These are phyloP conservation scores for Elysia crispata DNA, from an alignment of 2,888 invertebrate genomes.

Conservation along the genomic window DNA sequence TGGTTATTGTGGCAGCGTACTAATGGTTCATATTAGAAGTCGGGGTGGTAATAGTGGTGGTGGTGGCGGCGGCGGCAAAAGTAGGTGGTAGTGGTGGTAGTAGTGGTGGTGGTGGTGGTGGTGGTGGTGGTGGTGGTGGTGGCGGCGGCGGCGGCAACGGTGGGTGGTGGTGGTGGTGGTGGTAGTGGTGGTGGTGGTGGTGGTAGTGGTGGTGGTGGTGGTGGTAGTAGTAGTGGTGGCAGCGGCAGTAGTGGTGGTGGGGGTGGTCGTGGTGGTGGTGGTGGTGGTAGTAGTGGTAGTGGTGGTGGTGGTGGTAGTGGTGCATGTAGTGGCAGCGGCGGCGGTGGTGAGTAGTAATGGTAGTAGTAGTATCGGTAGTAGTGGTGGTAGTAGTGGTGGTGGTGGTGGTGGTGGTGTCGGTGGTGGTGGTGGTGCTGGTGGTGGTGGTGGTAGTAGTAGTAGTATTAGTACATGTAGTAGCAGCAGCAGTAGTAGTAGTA, in stretches of 20 bases:
- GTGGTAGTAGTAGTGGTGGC: background rate
- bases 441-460: no score
- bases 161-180: no score
- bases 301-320: background rate
- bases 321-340: constrained; percentile 14
- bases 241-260: no score
- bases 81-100: background rate
- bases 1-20: background rate
- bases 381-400: constrained; percentile 25
- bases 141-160: no score
- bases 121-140: background rate
- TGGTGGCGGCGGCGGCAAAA: background rate
- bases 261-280: background rate
- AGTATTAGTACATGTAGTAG: no score
- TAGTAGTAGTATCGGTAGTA: constrained; percentile 25
- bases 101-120: background rate
- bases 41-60: background rate
- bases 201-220: background rate
- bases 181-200: background rate
- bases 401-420: no score
- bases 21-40: no score
- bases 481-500: constrained; percentile 29
- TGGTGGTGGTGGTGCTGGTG: no score
- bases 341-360: no score
- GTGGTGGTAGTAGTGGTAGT: background rate